Percentiles rank a stretch among this genome's conserved stretches.
phyloP scores from a whole-genome alignment of 2,797 vertebrate species.

The Ceryle rudis region DNA sequence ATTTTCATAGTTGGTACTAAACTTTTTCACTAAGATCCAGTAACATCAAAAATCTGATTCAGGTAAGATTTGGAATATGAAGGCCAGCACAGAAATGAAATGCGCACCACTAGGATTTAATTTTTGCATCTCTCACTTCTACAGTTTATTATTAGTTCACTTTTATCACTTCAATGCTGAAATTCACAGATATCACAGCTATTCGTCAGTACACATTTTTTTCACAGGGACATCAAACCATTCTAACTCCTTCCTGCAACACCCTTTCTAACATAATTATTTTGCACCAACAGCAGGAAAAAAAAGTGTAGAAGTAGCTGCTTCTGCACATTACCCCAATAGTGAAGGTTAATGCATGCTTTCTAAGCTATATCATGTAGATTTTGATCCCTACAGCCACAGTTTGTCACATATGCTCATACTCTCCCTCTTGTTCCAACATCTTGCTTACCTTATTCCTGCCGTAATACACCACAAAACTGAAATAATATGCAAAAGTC shows the following conservation, averaged over 20 bases:
- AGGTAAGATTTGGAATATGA: background rate
- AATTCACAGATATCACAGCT: background rate
- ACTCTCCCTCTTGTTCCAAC: background rate
- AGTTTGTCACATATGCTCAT: background rate
- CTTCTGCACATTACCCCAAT: background rate
- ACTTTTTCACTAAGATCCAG: background rate
- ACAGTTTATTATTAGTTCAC: background rate
- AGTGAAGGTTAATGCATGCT: background rate
- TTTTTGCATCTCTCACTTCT: background rate
- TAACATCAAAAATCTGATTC: background rate
- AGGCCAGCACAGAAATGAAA: background rate
- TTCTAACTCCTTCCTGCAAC: background rate
- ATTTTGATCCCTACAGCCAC: background rate
- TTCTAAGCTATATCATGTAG: background rate
- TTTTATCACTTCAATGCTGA: background rate
- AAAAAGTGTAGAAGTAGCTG: background rate
- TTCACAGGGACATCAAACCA: background rate
- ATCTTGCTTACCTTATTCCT: background rate
- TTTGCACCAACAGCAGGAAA: background rate
- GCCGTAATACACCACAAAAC: background rate
- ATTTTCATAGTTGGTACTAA: background rate
- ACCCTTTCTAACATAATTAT: background rate
- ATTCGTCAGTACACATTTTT: background rate
- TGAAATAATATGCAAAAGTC: background rate
- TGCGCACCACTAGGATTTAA: background rate